Percentiles rank a stretch among this genome's conserved stretches.
Evolutionary conservation across 2,113 vertebrate species (phyloP).

Genomic region (Globicephala melas): DNA sequence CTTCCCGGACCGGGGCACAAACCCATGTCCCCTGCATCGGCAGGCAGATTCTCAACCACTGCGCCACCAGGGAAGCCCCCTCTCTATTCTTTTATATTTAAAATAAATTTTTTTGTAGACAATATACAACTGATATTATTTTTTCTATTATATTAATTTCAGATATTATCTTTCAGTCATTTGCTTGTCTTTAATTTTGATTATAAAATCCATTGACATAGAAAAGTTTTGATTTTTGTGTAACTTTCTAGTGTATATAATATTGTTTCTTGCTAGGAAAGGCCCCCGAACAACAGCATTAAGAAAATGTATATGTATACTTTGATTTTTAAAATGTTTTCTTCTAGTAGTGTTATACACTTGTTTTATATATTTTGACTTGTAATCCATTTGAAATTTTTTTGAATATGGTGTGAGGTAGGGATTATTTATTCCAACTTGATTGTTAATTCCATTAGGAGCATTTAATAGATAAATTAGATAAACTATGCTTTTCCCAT

Average conservation of each 20-base stretch:
- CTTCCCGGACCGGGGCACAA: no score
- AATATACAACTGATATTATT: neutral
- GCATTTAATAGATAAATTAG: neutral
- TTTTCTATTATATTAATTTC: neutral
- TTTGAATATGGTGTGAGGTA: neutral
- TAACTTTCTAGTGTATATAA: neutral
- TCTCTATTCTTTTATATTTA: neutral
- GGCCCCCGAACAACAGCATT: neutral
- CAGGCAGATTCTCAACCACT: no score
- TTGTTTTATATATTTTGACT: neutral
- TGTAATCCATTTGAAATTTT: neutral
- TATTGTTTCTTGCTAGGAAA: neutral
- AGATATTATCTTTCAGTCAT: neutral
- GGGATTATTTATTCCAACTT: neutral
- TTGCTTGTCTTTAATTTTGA: neutral
- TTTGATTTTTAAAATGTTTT: neutral
- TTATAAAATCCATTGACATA: neutral
- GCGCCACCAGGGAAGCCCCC: neutral
- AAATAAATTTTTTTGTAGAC: neutral
- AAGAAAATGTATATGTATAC: neutral
- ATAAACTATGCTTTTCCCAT: neutral
- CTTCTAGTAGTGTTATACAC: neutral
- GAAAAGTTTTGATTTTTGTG: neutral
- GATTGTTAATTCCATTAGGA: neutral
- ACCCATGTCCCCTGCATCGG: no score